Percentiles rank a stretch among this genome's conserved stretches.
These are phyloP conservation scores for Amyelois transitella DNA, from an alignment of 1,140 invertebrate genomes.

Conservation along the genomic window DNA sequence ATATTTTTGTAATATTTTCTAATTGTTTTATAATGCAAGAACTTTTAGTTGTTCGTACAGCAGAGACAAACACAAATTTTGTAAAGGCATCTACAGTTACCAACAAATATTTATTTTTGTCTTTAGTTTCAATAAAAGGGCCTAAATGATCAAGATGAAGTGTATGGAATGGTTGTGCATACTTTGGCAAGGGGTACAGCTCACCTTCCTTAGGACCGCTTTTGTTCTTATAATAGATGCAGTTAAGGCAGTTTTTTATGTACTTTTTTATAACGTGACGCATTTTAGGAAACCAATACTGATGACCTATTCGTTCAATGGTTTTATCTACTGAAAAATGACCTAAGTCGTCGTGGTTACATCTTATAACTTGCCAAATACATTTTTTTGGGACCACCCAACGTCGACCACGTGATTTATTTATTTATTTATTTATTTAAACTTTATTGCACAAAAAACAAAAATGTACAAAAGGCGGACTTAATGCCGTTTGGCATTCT, in stretches of 20 bases:
- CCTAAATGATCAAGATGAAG: not conserved
- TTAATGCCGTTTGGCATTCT: no score
- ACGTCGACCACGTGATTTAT: not conserved
- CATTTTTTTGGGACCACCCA: not conserved
- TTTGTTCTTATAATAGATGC: not conserved
- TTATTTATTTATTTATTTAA: no score
- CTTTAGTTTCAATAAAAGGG: not conserved
- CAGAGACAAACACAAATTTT: not conserved
- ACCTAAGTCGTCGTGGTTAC: conserved; percentile 31
- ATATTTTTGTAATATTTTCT: no score
- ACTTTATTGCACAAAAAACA: no score
- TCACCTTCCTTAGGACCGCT: not conserved
- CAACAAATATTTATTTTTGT: not conserved
- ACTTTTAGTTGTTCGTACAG: not conserved
- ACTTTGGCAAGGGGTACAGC: not conserved
- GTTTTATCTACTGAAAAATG: conserved; percentile 32
- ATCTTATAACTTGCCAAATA: conserved; percentile 13
- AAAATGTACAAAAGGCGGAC: no score
- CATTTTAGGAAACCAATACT: conserved; percentile 32
- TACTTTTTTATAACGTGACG: not conserved
- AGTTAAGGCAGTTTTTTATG: no score
- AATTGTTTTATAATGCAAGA: not conserved
- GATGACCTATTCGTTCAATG: conserved; percentile 17
- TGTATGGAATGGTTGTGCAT: not conserved
- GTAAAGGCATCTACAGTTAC: not conserved